These are phyloP conservation scores for Eremophila alpestris DNA, from an alignment of 2,797 vertebrate genomes.

Conservation along the genomic window DNA sequence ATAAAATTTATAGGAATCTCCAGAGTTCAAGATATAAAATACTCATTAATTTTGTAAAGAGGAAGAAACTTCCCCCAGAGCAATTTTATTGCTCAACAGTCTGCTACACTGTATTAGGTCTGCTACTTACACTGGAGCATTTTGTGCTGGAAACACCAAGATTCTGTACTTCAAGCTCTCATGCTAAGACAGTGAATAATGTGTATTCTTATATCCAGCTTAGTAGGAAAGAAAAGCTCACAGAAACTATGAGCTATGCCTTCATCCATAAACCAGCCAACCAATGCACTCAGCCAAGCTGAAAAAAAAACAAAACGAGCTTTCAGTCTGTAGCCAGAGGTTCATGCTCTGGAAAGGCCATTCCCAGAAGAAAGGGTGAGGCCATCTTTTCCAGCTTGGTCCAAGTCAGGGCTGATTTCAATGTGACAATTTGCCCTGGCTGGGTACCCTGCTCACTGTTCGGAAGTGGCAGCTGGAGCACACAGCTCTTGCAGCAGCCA, in stretches of 20 bases:
- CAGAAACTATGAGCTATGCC: background rate
- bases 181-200: background rate
- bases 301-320: background rate
- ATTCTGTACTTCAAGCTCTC: background rate
- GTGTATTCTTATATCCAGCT: background rate
- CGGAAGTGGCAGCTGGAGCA: background rate
- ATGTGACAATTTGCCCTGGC: background rate
- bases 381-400: background rate
- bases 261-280: background rate
- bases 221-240: background rate
- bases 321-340: background rate
- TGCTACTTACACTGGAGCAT: background rate
- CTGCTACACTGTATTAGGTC: background rate
- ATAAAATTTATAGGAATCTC: slow-evolving; percentile 1
- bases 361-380: background rate
- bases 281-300: background rate
- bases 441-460: fast-evolving
- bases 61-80: background rate
- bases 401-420: background rate
- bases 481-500: background rate
- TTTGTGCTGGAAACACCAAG: background rate
- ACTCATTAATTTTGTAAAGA: background rate
- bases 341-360: background rate
- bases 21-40: background rate
- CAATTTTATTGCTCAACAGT: background rate